Percentiles rank a stretch among this genome's conserved stretches.
Conservation (phyloP, 2,797 vertebrate species). For the Rhynchonycteris naso region DNA sequence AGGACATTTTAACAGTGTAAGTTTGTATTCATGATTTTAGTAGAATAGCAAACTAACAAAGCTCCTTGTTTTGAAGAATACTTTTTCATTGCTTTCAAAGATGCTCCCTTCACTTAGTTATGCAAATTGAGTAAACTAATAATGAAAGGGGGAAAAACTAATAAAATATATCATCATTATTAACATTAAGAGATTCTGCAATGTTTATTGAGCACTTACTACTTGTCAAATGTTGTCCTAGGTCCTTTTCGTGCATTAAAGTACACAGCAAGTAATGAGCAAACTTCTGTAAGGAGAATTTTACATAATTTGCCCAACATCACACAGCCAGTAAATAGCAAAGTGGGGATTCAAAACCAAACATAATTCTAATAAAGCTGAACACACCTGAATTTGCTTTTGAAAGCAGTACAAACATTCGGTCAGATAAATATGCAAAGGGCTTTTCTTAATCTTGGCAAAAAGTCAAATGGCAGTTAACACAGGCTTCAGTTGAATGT, state of each 20-base stretch:
- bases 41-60: neutral
- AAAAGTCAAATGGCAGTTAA: neutral
- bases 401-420: neutral
- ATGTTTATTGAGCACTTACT: neutral
- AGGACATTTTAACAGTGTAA: neutral
- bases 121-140: neutral
- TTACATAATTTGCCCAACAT: neutral
- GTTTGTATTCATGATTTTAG: neutral
- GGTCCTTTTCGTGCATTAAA: neutral
- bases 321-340: neutral
- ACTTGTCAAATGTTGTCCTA: neutral
- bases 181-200: neutral
- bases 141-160: neutral
- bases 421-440: neutral
- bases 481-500: neutral
- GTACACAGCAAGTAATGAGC: neutral
- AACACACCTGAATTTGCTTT: neutral
- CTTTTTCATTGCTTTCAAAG: neutral
- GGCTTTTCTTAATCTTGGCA: neutral
- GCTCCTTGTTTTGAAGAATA: neutral
- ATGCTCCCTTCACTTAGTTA: neutral
- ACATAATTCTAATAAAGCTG: neutral
- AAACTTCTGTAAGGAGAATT: neutral
- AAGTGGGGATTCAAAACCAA: neutral
- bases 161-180: neutral